These are phyloP conservation scores for Amphipyra tragopoginis DNA, from an alignment of 2,888 invertebrate genomes.

Conservation along the genomic window DNA sequence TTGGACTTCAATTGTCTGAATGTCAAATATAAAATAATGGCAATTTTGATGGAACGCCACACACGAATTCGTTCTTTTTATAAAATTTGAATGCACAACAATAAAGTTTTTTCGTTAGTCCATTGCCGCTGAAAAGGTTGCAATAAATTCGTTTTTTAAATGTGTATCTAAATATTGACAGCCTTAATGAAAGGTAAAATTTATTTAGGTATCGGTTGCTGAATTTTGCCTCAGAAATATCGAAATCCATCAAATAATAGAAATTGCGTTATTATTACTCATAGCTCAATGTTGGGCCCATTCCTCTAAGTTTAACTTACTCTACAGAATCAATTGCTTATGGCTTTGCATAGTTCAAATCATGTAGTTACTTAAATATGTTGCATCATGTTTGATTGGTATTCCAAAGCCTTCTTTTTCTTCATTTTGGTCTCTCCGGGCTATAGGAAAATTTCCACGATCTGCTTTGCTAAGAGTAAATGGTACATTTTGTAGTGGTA, in stretches of 20 bases:
- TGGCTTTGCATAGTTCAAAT: too few relatives aligned
- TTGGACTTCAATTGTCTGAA: constrained; percentile 63
- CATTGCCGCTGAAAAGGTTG: constrained; percentile 19
- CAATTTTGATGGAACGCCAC: constrained; percentile 55
- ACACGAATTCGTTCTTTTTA: constrained; percentile 43
- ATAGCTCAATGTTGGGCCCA: not conserved
- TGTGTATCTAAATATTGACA: constrained; percentile 9
- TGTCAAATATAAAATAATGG: constrained; percentile 56
- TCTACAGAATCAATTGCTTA: too few relatives aligned
- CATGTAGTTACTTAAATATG: too few relatives aligned
- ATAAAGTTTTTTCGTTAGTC: constrained; percentile 28
- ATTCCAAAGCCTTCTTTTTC: too few relatives aligned
- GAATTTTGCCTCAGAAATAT: not conserved
- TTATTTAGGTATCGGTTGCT: not conserved
- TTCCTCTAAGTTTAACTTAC: too few relatives aligned
- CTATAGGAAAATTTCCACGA: too few relatives aligned
- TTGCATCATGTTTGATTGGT: too few relatives aligned
- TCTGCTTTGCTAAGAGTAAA: too few relatives aligned
- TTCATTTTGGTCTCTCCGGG: too few relatives aligned
- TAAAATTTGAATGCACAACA: constrained; percentile 31
- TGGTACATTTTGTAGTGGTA: too few relatives aligned
- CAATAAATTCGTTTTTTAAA: constrained; percentile 43
- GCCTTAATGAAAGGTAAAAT: constrained; percentile 1
- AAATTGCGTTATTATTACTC: too few relatives aligned
- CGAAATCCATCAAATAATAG: constrained; percentile 5